Conservation (phyloP, 2,888 invertebrate genomes). For the Leucania comma region DNA sequence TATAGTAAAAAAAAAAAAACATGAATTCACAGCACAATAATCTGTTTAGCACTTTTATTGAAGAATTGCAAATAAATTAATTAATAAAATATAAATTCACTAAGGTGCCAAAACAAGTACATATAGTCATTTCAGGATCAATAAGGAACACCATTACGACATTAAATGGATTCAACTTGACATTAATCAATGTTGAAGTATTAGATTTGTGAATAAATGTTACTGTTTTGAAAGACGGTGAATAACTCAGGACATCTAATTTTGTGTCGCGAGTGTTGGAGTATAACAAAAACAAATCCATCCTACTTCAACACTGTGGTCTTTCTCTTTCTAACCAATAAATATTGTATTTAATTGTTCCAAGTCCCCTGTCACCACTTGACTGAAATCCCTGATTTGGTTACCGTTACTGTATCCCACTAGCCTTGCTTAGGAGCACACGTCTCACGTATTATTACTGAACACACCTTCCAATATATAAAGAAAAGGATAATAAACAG, state of each 20-base stretch:
- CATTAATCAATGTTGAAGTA: constrained; percentile 29
- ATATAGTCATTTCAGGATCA: constrained; percentile 6
- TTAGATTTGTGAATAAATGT: constrained; percentile 7
- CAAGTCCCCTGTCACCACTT: no score
- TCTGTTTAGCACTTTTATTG: constrained; percentile 24
- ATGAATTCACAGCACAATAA: constrained; percentile 4
- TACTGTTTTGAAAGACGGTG: not conserved
- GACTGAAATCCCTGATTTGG: no score
- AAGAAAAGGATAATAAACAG: no score
- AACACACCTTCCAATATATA: no score
- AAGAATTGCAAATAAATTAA: not conserved
- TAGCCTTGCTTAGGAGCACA: no score
- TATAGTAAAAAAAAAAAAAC: constrained; percentile 1
- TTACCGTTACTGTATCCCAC: no score
- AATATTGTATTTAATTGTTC: no score
- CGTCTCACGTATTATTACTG: no score
- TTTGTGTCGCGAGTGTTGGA: no score
- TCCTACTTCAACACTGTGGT: no score
- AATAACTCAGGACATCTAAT: not conserved
- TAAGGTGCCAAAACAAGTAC: constrained; percentile 10
- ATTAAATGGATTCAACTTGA: constrained; percentile 24
- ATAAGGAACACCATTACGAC: constrained; percentile 15
- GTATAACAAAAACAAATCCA: no score
- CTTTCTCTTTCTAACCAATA: no score
- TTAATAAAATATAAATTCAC: constrained; percentile 16